Evolutionary conservation across 2,888 invertebrate genomes (phyloP), one percentile per base, ranked within the genome.

Genomic region (Orthosia incerta): DNA sequence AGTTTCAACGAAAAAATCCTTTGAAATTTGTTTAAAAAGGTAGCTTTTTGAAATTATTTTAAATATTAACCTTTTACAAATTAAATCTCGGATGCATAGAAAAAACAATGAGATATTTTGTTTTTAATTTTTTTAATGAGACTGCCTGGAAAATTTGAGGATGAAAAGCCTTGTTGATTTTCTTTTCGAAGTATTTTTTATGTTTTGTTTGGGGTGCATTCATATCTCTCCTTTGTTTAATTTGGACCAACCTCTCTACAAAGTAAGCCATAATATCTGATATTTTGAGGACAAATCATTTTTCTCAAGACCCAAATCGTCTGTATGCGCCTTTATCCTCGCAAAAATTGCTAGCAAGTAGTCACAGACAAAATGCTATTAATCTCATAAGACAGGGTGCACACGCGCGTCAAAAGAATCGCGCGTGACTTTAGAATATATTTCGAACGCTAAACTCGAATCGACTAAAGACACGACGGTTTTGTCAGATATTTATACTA

Each of bases 331-430:
- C 26, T 45, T 74, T 63, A 50, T 5, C 11, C 7, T 18, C 11
- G 46, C 31, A 23, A 53, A 74, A 53, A 67, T 67, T 60, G 39
- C 48, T 26, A 75, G 18, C 76, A 39, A 68, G 7, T 48, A 5
- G 18, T 18, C 18, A 75, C 53, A 39, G 31, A 48, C 51, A 53
- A 74, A 75, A 74, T 23, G 56, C 82, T 82, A 90, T 87, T 87
- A 85, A 87, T 88, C 84, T 83, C 67, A 65, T 84, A 85, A 85
- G 83, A 71, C 76, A 69, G 66, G 60, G 68, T 71, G 72, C 81
- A 85, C 83, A 86, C 79, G 74, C 74, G 74, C 79, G 76, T 72
- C 81, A 74, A 73, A 56, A 50, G 66, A 48, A 45, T 67, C 65
- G 79, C 70, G 73, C 86, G 86, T 86, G 86, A 84, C 81, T 84